Base-by-base conservation (phyloP, 2,888 invertebrate species). In the Lomographa bimaculata region DNA sequence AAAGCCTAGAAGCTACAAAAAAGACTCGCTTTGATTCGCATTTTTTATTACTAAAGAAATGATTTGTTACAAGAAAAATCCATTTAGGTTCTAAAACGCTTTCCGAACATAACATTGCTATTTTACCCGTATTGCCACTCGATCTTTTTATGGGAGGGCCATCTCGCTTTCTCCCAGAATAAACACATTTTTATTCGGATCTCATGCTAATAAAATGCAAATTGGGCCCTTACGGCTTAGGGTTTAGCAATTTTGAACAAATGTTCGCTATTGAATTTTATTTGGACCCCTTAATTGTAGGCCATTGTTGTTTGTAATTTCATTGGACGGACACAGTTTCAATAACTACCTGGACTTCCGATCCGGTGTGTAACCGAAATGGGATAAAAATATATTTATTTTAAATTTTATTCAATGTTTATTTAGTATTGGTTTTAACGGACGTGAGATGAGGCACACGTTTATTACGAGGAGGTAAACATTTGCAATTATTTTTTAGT, bases 181-280 rank as follows among this genome's bases (percentile, higher is more conserved):
- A 83, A 84, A 83, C 83, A 84, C 82, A 81, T 81, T 84, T 83
- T 84, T 84, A 82, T 81, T 80, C 79, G 64, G 64, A 74, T 74
- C 76, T 72, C 78, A 81, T 74, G 81, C 82, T 81, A 82, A 83
- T 84, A 83, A 84, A 82, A 84, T 84, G 84, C 68, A 84, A 84
- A 84, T 82, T 74, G 67, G 71, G 64, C 73, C 79, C 74, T 81
- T 81, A 78, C 70, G 73, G 82, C 73, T 83, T 76, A 79, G 72
- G 76, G 79, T 71, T 78, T 75, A 64, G 81, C 78, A 78, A 80
- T 82, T 80, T 73, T 71, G 68, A 66, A 82, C 83, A 81, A 84
- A 82, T 82, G 81, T 74, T 73, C 69, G 75, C 79, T 76, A 80
- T 83, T 76, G 64, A 79, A 79, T 82, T 82, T 80, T 76, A 79